Conservation (phyloP, 2,888 invertebrate species). For the Brachyptera putata region DNA sequence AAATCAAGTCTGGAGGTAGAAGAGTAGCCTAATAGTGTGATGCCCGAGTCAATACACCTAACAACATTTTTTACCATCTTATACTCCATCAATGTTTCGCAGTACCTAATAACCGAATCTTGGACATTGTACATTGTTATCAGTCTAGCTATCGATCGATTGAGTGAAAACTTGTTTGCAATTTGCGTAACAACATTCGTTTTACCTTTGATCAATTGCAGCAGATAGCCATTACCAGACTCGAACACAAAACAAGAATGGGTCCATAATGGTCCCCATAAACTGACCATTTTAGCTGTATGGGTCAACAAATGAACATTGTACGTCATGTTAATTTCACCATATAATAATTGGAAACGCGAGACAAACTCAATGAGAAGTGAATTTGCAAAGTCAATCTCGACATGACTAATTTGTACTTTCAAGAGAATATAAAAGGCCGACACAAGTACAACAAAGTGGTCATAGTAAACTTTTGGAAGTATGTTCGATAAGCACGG, state of each 20-base stretch:
- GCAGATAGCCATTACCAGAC: neutral
- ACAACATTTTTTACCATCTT: too few relatives aligned
- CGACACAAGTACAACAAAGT: neutral
- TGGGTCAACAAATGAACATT: conserved; percentile 10
- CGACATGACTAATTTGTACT: neutral
- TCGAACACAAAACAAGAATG: neutral
- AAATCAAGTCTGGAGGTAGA: too few relatives aligned
- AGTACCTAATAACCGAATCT: too few relatives aligned
- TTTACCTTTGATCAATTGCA: neutral
- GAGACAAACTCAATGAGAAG: neutral
- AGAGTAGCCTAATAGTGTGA: too few relatives aligned
- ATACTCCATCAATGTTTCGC: too few relatives aligned
- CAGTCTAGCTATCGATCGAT: neutral
- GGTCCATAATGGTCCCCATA: conserved; percentile 5
- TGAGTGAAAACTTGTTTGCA: neutral
- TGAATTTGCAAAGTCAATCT: neutral
- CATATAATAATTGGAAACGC: neutral
- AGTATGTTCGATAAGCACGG: conserved; percentile 2
- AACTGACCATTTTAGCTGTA: neutral
- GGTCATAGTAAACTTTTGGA: neutral
- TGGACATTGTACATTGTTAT: neutral
- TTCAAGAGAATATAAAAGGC: conserved; percentile 2
- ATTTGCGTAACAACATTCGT: neutral
- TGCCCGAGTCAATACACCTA: too few relatives aligned
- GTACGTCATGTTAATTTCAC: neutral